Conservation (phyloP, 2,113 vertebrate species). For the Rhea pennata region DNA sequence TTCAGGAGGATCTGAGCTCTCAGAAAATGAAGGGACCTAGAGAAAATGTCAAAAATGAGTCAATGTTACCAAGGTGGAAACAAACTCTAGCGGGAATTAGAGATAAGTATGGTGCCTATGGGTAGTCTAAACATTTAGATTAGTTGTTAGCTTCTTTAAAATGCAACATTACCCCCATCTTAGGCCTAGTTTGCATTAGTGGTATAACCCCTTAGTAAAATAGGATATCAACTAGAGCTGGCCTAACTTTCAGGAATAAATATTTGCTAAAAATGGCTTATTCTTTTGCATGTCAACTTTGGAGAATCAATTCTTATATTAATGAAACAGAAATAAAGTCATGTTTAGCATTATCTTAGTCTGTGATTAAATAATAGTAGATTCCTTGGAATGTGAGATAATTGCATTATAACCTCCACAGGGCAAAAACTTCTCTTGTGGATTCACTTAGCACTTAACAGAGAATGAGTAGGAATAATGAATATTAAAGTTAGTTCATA, state of each 20-base stretch:
- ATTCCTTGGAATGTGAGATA: not conserved
- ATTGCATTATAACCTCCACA: not conserved
- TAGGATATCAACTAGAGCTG: not conserved
- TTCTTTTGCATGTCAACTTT: not conserved
- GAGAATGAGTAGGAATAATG: not conserved
- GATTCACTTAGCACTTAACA: not conserved
- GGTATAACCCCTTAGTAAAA: not conserved
- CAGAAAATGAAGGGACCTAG: not conserved
- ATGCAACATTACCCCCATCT: not conserved
- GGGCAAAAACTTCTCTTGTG: not conserved
- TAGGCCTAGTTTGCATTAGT: not conserved
- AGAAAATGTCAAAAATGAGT: not conserved
- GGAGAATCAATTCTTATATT: not conserved
- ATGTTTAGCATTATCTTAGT: not conserved
- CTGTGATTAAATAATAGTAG: not conserved
- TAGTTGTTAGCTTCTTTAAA: not conserved
- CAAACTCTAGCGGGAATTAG: not conserved
- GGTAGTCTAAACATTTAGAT: not conserved
- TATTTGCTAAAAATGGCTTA: not conserved
- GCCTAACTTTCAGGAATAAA: not conserved
- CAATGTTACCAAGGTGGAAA: not conserved
- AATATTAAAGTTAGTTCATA: not conserved
- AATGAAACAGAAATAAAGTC: not conserved
- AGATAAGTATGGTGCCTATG: not conserved
- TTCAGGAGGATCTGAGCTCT: not conserved